Percentiles rank a stretch among this genome's conserved stretches.
Conservation (phyloP, 2,888 invertebrate species). For the Ferrisia virgata region DNA sequence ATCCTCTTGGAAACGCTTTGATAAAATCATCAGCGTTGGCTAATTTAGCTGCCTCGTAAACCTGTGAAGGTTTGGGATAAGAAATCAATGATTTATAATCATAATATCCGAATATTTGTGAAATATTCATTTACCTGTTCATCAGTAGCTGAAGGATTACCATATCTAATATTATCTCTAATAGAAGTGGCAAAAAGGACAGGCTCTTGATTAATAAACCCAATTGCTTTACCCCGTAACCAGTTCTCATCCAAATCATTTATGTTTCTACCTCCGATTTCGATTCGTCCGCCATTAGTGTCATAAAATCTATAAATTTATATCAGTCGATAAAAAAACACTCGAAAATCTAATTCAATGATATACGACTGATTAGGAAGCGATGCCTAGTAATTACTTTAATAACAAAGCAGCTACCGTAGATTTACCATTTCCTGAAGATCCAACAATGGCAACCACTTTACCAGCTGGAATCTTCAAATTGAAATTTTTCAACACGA, state of each 20-base stretch:
- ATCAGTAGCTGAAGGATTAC: conserved; percentile 67
- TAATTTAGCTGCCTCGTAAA: conserved; percentile 68
- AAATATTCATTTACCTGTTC: conserved; percentile 59
- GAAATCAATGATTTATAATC: neutral
- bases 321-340: neutral
- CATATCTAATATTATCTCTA: conserved; percentile 91
- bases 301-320: conserved; percentile 72
- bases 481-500: conserved; percentile 71
- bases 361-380: neutral
- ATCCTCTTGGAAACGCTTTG: conserved; percentile 72
- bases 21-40: conserved; percentile 95
- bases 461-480: conserved; percentile 79
- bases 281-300: conserved; percentile 66
- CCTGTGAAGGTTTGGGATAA: conserved; percentile 42
- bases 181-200: conserved; percentile 88
- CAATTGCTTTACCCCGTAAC: conserved; percentile 79
- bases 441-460: conserved; percentile 87
- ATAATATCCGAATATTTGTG: neutral
- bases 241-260: conserved; percentile 72
- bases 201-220: conserved; percentile 91
- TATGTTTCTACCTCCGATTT: conserved; percentile 73
- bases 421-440: conserved; percentile 93
- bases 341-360: neutral
- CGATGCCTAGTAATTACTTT: conserved; percentile 58
- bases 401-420: conserved; percentile 86